These are phyloP conservation scores for Orthosia gracilis DNA, from an alignment of 2,888 invertebrate species.

Conservation along the genomic window DNA sequence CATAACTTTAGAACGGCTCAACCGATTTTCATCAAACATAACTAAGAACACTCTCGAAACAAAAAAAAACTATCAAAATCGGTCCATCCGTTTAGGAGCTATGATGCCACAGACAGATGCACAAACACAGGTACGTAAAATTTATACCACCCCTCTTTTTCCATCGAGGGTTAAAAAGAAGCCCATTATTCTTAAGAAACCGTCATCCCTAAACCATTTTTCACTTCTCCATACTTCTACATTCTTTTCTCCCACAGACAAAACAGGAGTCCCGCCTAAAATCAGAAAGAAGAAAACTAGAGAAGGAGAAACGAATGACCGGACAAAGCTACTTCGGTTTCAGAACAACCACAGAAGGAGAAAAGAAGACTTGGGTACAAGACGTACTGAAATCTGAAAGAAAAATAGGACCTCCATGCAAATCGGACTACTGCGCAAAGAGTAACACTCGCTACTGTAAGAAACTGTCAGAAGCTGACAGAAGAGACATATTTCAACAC, in stretches of 20 bases:
- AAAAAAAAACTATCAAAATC: too few species aligned
- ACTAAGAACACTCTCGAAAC: too few species aligned
- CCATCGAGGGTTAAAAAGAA: background rate
- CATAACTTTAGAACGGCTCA: too few species aligned
- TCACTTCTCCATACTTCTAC: background rate
- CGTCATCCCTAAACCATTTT: background rate
- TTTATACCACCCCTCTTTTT: too few species aligned
- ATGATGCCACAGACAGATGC: too few species aligned
- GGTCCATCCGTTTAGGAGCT: too few species aligned
- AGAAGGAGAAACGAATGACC: conserved; percentile 80
- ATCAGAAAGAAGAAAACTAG: conserved; percentile 73
- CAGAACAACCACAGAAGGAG: conserved; percentile 64
- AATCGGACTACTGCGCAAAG: conserved; percentile 73
- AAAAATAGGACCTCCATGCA: conserved; percentile 75
- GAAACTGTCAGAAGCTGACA: conserved; percentile 67
- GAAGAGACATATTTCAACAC: conserved; percentile 73
- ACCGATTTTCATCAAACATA: too few species aligned
- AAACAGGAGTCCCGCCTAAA: conserved; percentile 72
- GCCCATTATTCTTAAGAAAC: background rate
- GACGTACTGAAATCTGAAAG: conserved; percentile 80
- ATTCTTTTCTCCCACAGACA: conserved; percentile 58
- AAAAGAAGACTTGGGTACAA: conserved; percentile 76
- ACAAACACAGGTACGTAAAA: too few species aligned
- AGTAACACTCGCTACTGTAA: conserved; percentile 69
- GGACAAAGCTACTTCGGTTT: conserved; percentile 83